phyloP scores from a whole-genome alignment of 2,113 vertebrate genomes.

The Garra rufa region DNA sequence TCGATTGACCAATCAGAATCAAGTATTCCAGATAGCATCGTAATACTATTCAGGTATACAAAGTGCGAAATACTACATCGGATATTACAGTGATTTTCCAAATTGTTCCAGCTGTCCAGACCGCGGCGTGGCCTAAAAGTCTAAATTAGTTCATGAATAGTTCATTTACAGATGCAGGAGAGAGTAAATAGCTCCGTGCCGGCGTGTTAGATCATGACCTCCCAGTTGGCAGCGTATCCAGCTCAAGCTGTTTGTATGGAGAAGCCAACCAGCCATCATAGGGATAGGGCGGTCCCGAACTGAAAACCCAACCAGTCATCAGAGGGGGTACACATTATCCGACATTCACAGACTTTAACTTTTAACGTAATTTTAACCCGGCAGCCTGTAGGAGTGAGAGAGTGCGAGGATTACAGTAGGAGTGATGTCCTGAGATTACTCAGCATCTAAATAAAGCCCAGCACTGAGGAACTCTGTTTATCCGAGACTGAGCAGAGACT shows the following conservation, averaged over 20 bases:
- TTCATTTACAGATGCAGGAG: neutral
- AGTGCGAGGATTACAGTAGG: conserved; percentile 61
- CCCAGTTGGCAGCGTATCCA: conserved; percentile 8
- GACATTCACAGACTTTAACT: neutral
- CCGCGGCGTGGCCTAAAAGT: neutral
- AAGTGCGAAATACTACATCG: neutral
- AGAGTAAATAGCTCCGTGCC: neutral
- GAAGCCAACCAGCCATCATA: neutral
- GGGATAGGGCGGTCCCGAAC: conserved; percentile 6
- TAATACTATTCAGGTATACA: neutral
- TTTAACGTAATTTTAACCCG: neutral
- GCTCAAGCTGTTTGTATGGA: neutral
- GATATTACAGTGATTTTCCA: neutral
- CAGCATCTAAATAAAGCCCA: conserved; percentile 65
- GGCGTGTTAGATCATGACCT: neutral
- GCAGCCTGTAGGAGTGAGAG: neutral
- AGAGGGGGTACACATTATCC: neutral
- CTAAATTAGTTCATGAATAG: neutral
- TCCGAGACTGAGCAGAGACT: conserved; percentile 46
- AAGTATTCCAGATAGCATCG: neutral
- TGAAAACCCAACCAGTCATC: neutral
- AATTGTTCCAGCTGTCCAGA: neutral
- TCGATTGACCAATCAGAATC: neutral
- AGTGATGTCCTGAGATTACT: conserved; percentile 69
- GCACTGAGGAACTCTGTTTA: conserved; percentile 41